Conservation (phyloP, 2,113 vertebrate genomes). For the Clarias batrachus region DNA sequence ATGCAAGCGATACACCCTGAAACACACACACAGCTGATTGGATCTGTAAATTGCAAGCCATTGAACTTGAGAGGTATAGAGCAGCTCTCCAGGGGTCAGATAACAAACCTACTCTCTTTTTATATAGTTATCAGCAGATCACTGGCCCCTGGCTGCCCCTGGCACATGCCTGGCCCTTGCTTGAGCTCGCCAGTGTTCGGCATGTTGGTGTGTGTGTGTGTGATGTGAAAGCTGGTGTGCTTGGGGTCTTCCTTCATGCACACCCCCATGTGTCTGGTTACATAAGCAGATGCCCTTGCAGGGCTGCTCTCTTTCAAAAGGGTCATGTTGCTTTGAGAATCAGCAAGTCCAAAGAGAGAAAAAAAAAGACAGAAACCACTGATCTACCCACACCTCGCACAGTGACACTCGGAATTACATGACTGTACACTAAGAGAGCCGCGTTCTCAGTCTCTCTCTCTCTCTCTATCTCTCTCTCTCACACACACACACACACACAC, state of each 20-base stretch:
- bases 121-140: slow-evolving; percentile 32
- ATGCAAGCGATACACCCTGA: slow-evolving; percentile 26
- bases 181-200: neutral
- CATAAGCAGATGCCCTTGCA: slow-evolving; percentile 38
- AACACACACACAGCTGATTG: neutral
- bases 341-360: slow-evolving; percentile 2
- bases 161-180: slow-evolving; percentile 14
- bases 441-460: neutral
- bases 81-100: neutral
- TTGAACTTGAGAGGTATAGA: slow-evolving; percentile 29
- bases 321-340: slow-evolving; percentile 32
- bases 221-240: slow-evolving; percentile 32
- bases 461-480: too few relatives aligned
- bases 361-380: slow-evolving; percentile 16
- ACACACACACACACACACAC: neutral
- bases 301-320: slow-evolving; percentile 38
- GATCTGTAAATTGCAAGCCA: slow-evolving; percentile 28
- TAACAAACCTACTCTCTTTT: slow-evolving; percentile 26
- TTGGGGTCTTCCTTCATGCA: slow-evolving; percentile 27
- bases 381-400: slow-evolving; percentile 20
- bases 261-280: slow-evolving; percentile 40
- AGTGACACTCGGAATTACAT: neutral
- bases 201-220: slow-evolving; percentile 2
- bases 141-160: slow-evolving; percentile 32
- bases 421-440: neutral